phyloP scores from a whole-genome alignment of 2,888 invertebrate species.

The Sclerodermus sp. region DNA sequence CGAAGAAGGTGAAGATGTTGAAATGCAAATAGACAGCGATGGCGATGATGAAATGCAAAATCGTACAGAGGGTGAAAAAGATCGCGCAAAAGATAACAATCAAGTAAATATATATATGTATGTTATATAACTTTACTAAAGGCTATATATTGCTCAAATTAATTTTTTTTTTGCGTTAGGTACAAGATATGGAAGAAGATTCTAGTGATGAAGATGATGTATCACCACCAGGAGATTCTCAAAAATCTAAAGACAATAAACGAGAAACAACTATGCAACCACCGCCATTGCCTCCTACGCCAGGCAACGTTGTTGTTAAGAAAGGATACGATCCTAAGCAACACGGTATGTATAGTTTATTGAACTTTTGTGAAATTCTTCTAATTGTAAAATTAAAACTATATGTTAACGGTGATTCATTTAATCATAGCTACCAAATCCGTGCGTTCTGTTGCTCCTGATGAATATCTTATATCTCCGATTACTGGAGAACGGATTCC shows the following conservation, averaged over 20 bases:
- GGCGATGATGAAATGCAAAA: constrained; percentile 69
- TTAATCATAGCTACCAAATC: constrained; percentile 59
- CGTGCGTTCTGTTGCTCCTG: constrained; percentile 68
- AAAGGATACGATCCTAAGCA: constrained; percentile 96
- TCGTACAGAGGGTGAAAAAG: constrained; percentile 53
- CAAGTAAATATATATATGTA: constrained; percentile 53
- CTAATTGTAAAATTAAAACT: not conserved
- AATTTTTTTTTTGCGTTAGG: constrained; percentile 50
- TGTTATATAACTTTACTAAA: constrained; percentile 3
- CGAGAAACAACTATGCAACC: constrained; percentile 58
- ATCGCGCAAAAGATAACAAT: constrained; percentile 60
- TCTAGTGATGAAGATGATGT: constrained; percentile 69
- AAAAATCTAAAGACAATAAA: constrained; percentile 56
- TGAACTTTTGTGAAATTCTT: not conserved
- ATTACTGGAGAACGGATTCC: constrained; percentile 98
- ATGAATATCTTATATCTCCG: constrained; percentile 95
- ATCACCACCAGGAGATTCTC: constrained; percentile 43
- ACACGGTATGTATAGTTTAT: constrained; percentile 50
- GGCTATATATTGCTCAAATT: constrained; percentile 2
- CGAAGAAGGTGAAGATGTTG: constrained; percentile 80
- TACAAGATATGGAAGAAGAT: constrained; percentile 93
- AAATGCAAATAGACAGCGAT: constrained; percentile 86
- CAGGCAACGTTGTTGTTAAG: constrained; percentile 92
- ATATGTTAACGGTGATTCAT: not conserved
- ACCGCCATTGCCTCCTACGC: constrained; percentile 81